Evolutionary conservation across 2,797 vertebrate species (phyloP).

Genomic region (Sebastes dallii): DNA sequence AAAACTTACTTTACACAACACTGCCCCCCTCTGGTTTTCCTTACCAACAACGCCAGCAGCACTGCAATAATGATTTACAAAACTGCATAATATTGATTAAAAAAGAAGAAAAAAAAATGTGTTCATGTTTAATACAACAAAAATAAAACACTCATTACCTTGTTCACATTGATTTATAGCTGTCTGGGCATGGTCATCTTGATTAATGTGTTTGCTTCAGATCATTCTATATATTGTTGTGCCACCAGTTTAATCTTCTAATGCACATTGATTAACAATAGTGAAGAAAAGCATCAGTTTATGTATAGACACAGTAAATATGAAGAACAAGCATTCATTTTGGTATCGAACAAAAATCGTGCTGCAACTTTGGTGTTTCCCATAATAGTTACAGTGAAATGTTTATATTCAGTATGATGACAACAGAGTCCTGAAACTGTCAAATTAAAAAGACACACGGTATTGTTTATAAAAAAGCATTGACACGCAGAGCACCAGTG

Average conservation of each 20-base stretch:
- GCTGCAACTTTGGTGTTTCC: not conserved
- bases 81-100: constrained; percentile 16
- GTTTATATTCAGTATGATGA: not conserved
- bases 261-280: constrained; percentile 12
- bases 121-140: not conserved
- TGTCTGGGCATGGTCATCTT: not conserved
- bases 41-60: not conserved
- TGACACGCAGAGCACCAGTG: not conserved
- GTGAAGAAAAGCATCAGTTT: not conserved
- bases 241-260: constrained; percentile 17
- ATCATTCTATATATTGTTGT: not conserved
- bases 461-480: not conserved
- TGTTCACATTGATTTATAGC: constrained; percentile 22
- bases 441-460: not conserved
- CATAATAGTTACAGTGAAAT: not conserved
- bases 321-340: not conserved
- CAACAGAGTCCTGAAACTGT: not conserved
- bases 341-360: not conserved
- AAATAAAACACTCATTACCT: constrained; percentile 1
- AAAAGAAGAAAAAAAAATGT: not conserved
- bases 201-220: constrained; percentile 15
- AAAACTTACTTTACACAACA: constrained; percentile 42
- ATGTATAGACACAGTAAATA: not conserved
- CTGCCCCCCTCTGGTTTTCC: constrained; percentile 50
- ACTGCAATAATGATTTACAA: not conserved